phyloP scores from a whole-genome alignment of 1,140 invertebrate species.

The Cyphomyrmex costatus region DNA sequence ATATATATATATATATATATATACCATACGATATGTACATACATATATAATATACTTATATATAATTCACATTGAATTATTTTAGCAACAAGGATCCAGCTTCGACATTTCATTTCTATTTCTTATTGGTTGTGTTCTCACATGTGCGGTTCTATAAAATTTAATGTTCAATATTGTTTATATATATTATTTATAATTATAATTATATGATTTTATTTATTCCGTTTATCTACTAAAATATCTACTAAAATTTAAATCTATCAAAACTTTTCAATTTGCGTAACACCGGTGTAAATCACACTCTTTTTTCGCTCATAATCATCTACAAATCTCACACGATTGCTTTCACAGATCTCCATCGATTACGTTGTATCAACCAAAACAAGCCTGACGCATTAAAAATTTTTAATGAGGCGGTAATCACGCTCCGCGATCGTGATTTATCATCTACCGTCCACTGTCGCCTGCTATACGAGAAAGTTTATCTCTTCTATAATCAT shows the following conservation, averaged over 20 bases:
- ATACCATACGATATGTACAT: too few species aligned
- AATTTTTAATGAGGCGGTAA: constrained; percentile 31
- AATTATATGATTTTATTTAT: neutral
- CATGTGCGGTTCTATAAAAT: too few species aligned
- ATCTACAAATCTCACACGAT: neutral
- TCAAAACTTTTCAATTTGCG: neutral
- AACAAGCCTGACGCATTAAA: neutral
- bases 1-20: too few species aligned
- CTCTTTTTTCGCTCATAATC: neutral
- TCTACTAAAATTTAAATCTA: neutral
- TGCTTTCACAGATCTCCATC: constrained; percentile 4
- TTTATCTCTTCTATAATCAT: constrained; percentile 7
- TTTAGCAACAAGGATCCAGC: too few species aligned
- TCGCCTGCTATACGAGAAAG: neutral
- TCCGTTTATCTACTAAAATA: neutral
- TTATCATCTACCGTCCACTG: constrained; percentile 10
- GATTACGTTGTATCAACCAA: constrained; percentile 4
- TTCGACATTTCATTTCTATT: too few species aligned
- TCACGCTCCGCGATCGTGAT: constrained; percentile 11
- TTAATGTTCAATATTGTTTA: too few species aligned
- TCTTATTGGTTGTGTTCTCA: too few species aligned
- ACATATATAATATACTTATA: too few species aligned
- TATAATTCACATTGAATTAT: too few species aligned
- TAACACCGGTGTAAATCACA: neutral
- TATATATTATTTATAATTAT: too few species aligned